Percentiles rank a stretch among this genome's conserved stretches.
phyloP scores from a whole-genome alignment of 2,113 vertebrate genomes.

The Harpagus bidentatus region DNA sequence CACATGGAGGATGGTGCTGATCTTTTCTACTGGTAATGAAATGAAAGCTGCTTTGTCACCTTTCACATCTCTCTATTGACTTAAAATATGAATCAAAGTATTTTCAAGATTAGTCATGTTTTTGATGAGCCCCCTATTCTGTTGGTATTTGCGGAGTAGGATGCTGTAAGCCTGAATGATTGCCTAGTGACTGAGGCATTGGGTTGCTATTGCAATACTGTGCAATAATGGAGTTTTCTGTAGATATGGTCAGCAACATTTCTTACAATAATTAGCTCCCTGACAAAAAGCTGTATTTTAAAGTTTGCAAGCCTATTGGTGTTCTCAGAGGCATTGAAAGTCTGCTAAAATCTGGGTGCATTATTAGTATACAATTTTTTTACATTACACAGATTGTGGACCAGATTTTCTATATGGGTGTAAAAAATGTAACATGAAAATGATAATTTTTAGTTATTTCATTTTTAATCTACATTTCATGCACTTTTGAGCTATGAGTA shows the following conservation, averaged over 20 bases:
- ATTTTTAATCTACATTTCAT: not conserved
- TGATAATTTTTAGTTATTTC: not conserved
- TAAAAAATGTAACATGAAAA: not conserved
- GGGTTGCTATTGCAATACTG: not conserved
- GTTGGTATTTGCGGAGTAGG: not conserved
- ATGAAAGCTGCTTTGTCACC: not conserved
- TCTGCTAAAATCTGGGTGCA: not conserved
- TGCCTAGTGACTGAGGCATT: not conserved
- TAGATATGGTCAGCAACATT: not conserved
- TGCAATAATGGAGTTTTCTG: not conserved
- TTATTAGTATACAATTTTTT: not conserved
- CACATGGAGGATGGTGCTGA: rapidly evolving
- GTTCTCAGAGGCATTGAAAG: not conserved
- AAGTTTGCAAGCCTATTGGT: not conserved
- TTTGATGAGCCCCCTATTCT: not conserved
- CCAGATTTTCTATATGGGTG: not conserved
- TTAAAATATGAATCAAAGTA: not conserved
- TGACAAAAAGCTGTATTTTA: not conserved
- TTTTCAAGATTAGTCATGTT: not conserved
- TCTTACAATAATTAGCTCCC: not conserved
- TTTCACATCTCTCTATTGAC: not conserved
- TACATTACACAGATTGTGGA: not conserved
- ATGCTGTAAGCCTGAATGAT: not conserved
- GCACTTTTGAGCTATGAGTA: not conserved
- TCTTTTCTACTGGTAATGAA: not conserved